Evolutionary conservation across 1,140 invertebrate genomes (phyloP).

Genomic region (Saccostrea echinata): DNA sequence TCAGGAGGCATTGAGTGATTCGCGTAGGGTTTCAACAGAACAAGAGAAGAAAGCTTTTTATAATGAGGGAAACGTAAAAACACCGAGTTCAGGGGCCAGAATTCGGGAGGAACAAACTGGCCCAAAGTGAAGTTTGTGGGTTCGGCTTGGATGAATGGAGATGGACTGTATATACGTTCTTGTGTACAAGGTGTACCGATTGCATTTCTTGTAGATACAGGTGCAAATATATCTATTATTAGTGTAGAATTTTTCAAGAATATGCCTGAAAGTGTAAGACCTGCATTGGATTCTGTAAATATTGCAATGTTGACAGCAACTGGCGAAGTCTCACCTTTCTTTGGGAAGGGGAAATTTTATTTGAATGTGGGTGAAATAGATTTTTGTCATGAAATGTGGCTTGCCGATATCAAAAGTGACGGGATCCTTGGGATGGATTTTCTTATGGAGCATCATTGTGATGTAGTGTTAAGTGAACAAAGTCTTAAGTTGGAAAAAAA

Average conservation of each 20-base stretch:
- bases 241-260: constrained; percentile 33
- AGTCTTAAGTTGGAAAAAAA: neutral
- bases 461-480: constrained; percentile 30
- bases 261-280: neutral
- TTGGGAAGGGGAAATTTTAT: constrained; percentile 35
- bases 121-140: neutral
- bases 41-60: neutral
- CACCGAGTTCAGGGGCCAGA: constrained; percentile 39
- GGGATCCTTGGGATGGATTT: constrained; percentile 44
- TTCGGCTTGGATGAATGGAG: neutral
- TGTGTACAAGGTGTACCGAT: neutral
- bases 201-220: constrained; percentile 43
- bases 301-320: constrained; percentile 48
- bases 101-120: neutral
- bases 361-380: neutral
- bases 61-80: constrained; percentile 19
- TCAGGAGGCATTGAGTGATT: neutral
- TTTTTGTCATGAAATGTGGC: constrained; percentile 36
- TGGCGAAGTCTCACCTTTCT: constrained; percentile 42
- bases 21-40: neutral
- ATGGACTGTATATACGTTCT: constrained; percentile 27
- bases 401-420: constrained; percentile 47
- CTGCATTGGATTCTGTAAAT: neutral
- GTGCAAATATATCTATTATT: constrained; percentile 40
- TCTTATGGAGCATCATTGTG: constrained; percentile 4